Evolutionary conservation across 2,888 invertebrate genomes (phyloP).

Genomic region (Idaea straminata): DNA sequence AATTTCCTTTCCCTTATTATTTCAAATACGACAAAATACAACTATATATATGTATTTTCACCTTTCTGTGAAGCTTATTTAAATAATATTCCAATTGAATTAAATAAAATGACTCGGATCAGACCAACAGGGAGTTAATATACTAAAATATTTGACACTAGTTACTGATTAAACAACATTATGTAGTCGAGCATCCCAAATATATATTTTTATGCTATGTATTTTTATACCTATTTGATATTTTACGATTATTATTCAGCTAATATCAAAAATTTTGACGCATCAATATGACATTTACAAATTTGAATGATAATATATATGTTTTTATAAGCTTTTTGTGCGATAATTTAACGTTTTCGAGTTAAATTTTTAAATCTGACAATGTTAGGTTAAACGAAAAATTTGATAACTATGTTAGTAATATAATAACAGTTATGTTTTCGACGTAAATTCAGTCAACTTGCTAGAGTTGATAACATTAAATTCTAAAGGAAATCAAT

Average conservation of each 20-base stretch:
- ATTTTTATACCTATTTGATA: slow-evolving; percentile 14
- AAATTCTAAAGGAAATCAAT: too few relatives aligned
- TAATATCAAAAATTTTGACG: slow-evolving; percentile 10
- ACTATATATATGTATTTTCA: slow-evolving; percentile 15
- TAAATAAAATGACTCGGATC: slow-evolving; percentile 31
- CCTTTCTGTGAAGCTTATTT: slow-evolving; percentile 35
- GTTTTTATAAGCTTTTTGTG: neutral
- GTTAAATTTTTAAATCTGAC: neutral
- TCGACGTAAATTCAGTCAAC: too few relatives aligned
- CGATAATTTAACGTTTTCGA: neutral
- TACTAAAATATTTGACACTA: slow-evolving; percentile 41
- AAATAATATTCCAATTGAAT: slow-evolving; percentile 47
- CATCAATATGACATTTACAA: slow-evolving; percentile 9
- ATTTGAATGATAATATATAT: slow-evolving; percentile 11
- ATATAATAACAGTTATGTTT: too few relatives aligned
- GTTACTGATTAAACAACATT: slow-evolving; percentile 28
- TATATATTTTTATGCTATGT: slow-evolving; percentile 17
- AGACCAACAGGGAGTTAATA: slow-evolving; percentile 32
- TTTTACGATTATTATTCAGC: slow-evolving; percentile 16
- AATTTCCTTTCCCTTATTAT: slow-evolving; percentile 25
- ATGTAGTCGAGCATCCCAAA: slow-evolving; percentile 13
- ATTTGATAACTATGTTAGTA: neutral
- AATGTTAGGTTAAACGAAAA: neutral
- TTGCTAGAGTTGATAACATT: too few relatives aligned
- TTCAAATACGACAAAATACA: slow-evolving; percentile 23